Evolutionary conservation across 2,888 invertebrate species (phyloP), one percentile per base, ranked within the genome.

Genomic region (Acheta domesticus): DNA sequence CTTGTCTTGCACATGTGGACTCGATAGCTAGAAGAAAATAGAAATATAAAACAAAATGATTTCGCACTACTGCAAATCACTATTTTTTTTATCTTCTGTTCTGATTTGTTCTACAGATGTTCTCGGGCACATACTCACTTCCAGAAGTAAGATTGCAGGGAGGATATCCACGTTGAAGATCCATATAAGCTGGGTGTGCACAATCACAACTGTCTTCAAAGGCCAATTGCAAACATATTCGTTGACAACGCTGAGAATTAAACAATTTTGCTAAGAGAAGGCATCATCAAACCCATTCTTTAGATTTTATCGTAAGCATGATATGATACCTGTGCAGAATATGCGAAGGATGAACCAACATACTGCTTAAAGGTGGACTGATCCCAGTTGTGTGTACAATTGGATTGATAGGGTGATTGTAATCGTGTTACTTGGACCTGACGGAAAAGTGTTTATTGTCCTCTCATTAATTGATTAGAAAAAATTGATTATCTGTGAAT

Each of bases 141-240:
- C 79, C 79, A 3, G 82, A 82, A 20, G 82, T 82, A 50, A 82
- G 79, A 73, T 81, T 82, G 73, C 82, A 82, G 14, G 82, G 82
- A 20, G 74, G 73, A 4, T 75, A 78, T 23, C 76, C 82, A 62
- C 81, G 80, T 3, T 78, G 74, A 36, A 82, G 48, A 79, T 82
- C 82, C 81, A 82, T 82, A 76, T 82, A 82, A 48, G 50, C 81
- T 11, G 82, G 82, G 79, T 82, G 82, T 11, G 81, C 80, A 80
- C 82, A 82, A 48, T 79, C 80, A 77, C 82, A 82, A n/a, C 50
- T 77, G 77, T 81, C 81, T 76, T 82, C 82, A 76, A 82, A 82
- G 12, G 82, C 81, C 11, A 82, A 48, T 76, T 82, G 82, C 21
- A 82, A 77, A 77, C 82, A 82, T 4, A 82, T 76, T n/a, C 82